Base-by-base conservation (phyloP, 2,113 vertebrate genomes). In the Malurus melanocephalus region DNA sequence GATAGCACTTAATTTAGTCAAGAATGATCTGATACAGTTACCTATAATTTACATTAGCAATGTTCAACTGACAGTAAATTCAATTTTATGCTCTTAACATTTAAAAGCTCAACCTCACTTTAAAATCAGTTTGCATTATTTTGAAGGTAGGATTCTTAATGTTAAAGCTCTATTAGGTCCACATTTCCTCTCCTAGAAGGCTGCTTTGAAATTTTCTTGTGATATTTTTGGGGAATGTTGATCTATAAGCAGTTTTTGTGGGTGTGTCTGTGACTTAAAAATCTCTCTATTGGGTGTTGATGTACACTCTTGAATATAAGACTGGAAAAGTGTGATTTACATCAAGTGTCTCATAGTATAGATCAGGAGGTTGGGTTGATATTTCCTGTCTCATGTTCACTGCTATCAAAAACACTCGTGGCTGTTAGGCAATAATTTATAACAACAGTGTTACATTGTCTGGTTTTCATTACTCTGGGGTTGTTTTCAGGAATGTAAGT, bases 51-150 rank as follows among this genome's bases (percentile, higher is more conserved):
- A 89, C 38, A 74, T 77, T 91, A 85, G 38, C 64, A 53, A 7
- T 57, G 51, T 92, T 93, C 59, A 85, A 62, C 73, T 82, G 87
- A 85, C 73, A 94, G 64, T 86, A 96, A 94, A 96, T 94, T 84
- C 94, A 82, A 6, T 80, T 84, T 94, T 90, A 85, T 92, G 62
- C 52, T 93, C 59, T 86, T 95, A 96, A 93, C 30, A 60, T 93
- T 95, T 77, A 85, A 75, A 93, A 91, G 83, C 23, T 14, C 62
- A 92, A 93, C 53, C 28, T 73, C n/a, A 23, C 79, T 91, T 93
- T 80, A 84, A 89, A 94, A 92, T 80, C 80, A 88, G 83, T 95
- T 92, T 93, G 65, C 49, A 28, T 93, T 79, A 66, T 86, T 95
- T 84, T 81, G 46, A 94, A 80, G 56, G 48, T 26, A 49, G 38